A percentile compares a stretch with the other conserved stretches of the same genome.
phyloP scores from a whole-genome alignment of 2,797 vertebrate species.

The Eremophila alpestris region DNA sequence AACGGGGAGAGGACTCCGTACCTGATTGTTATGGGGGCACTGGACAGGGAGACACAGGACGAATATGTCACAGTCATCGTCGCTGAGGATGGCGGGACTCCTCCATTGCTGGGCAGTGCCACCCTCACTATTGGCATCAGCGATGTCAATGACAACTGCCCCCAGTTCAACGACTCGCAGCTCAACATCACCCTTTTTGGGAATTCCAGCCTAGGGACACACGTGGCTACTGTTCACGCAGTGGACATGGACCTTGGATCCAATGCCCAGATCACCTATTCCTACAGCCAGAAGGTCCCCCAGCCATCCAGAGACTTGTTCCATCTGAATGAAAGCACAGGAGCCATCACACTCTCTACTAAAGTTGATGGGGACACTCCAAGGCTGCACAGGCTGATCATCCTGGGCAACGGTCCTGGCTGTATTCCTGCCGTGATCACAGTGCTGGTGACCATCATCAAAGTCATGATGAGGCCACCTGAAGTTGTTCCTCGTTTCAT shows the following conservation, averaged over 20 bases:
- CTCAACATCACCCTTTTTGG: slow-evolving; percentile 89
- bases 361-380: slow-evolving; percentile 83
- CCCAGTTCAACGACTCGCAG: slow-evolving; percentile 86
- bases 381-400: slow-evolving; percentile 86
- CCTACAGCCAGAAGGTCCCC: slow-evolving; percentile 93
- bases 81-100: slow-evolving; percentile 93
- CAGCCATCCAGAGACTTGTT: slow-evolving; percentile 87
- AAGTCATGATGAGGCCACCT: slow-evolving; percentile 87
- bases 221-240: slow-evolving; percentile 84
- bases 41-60: slow-evolving; percentile 90
- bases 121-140: slow-evolving; percentile 91
- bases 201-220: slow-evolving; percentile 87
- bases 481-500: slow-evolving; percentile 90
- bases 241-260: slow-evolving; percentile 89
- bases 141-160: slow-evolving; percentile 97
- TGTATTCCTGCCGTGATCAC: slow-evolving; percentile 92
- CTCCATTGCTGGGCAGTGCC: slow-evolving; percentile 88
- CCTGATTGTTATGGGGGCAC: slow-evolving; percentile 88
- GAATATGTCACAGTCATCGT: slow-evolving; percentile 92
- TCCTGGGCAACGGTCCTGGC: slow-evolving; percentile 91
- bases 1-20: slow-evolving; percentile 93
- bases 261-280: slow-evolving; percentile 91
- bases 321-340: slow-evolving; percentile 86
- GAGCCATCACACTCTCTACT: slow-evolving; percentile 84
- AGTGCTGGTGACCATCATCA: slow-evolving; percentile 85